Evolutionary conservation across 2,113 vertebrate species (phyloP), one percentile per base, ranked within the genome.

Genomic region (Carassius gibelio): DNA sequence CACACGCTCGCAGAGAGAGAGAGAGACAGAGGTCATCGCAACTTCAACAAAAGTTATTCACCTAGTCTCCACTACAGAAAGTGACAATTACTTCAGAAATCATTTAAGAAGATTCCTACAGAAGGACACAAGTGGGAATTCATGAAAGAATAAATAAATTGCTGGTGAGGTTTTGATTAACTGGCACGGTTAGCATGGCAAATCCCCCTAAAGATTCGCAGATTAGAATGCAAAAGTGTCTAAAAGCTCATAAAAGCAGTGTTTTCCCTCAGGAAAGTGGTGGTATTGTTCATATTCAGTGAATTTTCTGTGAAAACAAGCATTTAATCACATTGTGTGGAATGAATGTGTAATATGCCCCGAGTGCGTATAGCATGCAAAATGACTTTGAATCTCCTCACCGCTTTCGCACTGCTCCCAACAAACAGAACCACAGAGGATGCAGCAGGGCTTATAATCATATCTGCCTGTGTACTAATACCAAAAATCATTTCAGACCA

Each of bases 281-380:
- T 79, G 83, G 8, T 66, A 68, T 88, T 91, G 52, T 90, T 19
- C 48, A 50, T 83, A 55, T 86, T 89, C 82, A 76, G 84, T 75
- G 83, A 69, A 61, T 84, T 86, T 83, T 87, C 87, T 81, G 34
- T 78, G 62, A 88, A 90, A 91, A 90, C 83, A 87, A 84, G 85
- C 64, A 89, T 88, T 88, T 85, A 87, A 87, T 88, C 76, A 87
- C 86, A 84, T 75, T 86, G 87, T 86, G 81, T 75, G 80, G 38
- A 75, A 80, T 84, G 81, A 86, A 87, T 86, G 59, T 55, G 30
- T 75, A 80, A 86, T 90, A 75, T 81, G 66, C 77, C 26, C 71
- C 8, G 59, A 80, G 78, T 82, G 17, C 36, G 50, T 75, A 71
- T 66, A 81, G 87, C 6, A n/a, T 82, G 78, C 52, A 77, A 79